Base-by-base conservation (phyloP, 2,797 vertebrate species). In the Pipistrellus nathusii region DNA sequence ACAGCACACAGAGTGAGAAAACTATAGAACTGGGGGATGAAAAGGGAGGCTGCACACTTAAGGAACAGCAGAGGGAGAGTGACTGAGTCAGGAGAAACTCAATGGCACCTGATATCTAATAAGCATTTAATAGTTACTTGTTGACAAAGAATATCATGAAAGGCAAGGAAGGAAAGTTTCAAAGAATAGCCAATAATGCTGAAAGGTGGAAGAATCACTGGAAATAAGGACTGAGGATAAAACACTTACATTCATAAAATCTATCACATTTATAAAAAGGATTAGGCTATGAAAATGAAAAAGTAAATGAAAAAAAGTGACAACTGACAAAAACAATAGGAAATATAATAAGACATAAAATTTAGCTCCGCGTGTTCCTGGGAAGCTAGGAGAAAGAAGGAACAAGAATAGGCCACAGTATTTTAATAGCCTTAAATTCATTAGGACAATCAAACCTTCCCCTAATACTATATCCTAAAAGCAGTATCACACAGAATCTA, bases 341-440 rank as follows among this genome's bases (percentile, higher is more conserved):
- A 82, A 90, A 68, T 71, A 75, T 11, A 90, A 30, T n/a, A 53
- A 53, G 66, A 41, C 48, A 72, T 91, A 57, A 48, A 78, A 64
- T 83, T 90, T 71, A 92, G 30, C 32, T 92, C 30, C 68, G 59
- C 5, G n/a, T 55, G 13, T 55, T 85, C 6, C 41, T 64, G 35
- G 51, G 27, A 88, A 83, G 30, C 8, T 55, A 90, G 68, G 41
- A n/a, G 73, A 84, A 72, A 48, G 25, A 32, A 72, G 15, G 38
- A 81, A 83, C 25, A 72, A 62, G 59, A 30, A 48, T 44, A 83
- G 30, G 27, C 27, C 83, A 62, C 72, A 57, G 73, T 88, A 73
- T 69, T 91, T 27, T 78, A 72, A 82, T 88, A 66, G 38, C 15
- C 11, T 95, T 95, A 81, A 93, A 85, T 72, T 85, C 27, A 84